Conservation (phyloP, 2,888 invertebrate species). For the Hypomecis atomaria region DNA sequence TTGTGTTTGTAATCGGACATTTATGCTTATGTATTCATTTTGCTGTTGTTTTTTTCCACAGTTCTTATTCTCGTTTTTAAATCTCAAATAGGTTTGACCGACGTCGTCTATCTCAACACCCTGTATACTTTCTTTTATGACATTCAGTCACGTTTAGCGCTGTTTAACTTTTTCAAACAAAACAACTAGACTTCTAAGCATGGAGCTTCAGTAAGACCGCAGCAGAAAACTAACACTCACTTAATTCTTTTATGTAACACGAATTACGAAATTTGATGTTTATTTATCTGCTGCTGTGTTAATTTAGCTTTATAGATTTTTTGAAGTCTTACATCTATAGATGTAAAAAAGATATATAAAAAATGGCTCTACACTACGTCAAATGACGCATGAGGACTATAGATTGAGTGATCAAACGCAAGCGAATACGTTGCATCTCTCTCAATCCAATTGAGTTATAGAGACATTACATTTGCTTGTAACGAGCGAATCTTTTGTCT, state of each 20-base stretch:
- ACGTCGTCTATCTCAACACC: too few relatives aligned
- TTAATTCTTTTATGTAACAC: slow-evolving; percentile 30
- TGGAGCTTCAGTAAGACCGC: slow-evolving; percentile 51
- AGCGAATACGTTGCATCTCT: too few relatives aligned
- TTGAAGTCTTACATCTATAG: slow-evolving; percentile 19
- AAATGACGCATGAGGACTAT: slow-evolving; percentile 26
- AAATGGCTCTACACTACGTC: slow-evolving; percentile 14
- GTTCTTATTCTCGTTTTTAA: too few relatives aligned
- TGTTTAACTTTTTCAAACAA: slow-evolving; percentile 47
- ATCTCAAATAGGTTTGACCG: too few relatives aligned
- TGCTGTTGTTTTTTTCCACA: too few relatives aligned
- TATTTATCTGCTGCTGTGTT: slow-evolving; percentile 41
- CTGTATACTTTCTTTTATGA: slow-evolving; percentile 40
- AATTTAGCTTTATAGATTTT: slow-evolving; percentile 33
- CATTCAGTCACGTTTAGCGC: slow-evolving; percentile 62
- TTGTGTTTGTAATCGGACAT: too few relatives aligned
- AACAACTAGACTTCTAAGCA: slow-evolving; percentile 44
- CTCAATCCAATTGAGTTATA: too few relatives aligned
- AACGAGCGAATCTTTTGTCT: too few relatives aligned
- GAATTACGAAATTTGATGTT: slow-evolving; percentile 27
- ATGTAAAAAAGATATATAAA: slow-evolving; percentile 7
- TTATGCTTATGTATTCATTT: too few relatives aligned
- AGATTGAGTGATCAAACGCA: too few relatives aligned
- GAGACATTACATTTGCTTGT: too few relatives aligned
- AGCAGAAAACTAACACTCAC: slow-evolving; percentile 41